Evolutionary conservation across 2,113 vertebrate genomes (phyloP), one percentile per base, ranked within the genome.

Genomic region (Prinia subflava): DNA sequence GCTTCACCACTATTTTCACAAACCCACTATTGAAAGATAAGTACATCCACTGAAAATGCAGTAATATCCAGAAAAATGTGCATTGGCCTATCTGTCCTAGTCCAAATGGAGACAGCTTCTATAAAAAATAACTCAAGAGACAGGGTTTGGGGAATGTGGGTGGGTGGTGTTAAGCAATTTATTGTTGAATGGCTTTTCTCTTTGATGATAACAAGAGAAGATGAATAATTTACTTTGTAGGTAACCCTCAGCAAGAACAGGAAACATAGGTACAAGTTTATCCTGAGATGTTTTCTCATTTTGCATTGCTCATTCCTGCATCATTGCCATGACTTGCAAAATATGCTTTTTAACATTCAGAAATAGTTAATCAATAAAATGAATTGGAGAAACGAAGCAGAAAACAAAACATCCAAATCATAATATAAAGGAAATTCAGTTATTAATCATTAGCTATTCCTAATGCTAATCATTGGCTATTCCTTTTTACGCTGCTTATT

Each of bases 71-170:
- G 83, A 42, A 78, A 91, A 90, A 30, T 14, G 11, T 33, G 46
- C 19, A 59, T 3, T 64, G 39, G 16, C 19, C 18, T 64, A 59
- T 16, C 13, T 74, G 46, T 19, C 27, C 22, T 9, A 65, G 28
- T 35, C 9, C 39, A 87, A 87, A 68, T 15, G 3, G 31, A 62
- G 13, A n/a, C 2, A 31, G 17, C 31, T 68, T 90, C 59, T 74
- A 37, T n/a, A 47, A 56, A 56, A 83, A 73, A 60, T 4, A 4
- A 27, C 15, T 80, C 12, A 69, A 64, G 35, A 74, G 55, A 39
- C 0, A 8, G 37, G 25, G 3, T n/a, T n/a, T 4, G 3, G 35
- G 22, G 18, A 13, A 6, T 24, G 22, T 15, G 14, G 0, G 39
- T 35, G 30, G 6, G 21, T 2, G 23, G 62, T 12, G 13, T 70